phyloP scores from a whole-genome alignment of 2,113 vertebrate species.

The Ceyx melanurus region DNA sequence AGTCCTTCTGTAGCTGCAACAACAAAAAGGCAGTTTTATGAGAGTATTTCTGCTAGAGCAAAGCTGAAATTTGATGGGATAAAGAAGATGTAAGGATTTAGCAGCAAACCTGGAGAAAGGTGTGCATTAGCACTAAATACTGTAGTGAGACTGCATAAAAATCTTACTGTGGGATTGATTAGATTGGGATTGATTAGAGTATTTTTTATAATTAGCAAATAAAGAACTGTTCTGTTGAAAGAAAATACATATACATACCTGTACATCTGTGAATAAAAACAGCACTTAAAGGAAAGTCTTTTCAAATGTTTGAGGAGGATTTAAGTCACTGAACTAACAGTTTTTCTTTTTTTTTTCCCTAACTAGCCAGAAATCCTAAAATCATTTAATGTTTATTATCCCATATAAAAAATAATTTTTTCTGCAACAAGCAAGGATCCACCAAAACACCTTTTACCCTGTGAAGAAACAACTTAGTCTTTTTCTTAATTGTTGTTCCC shows the following conservation, averaged over 20 bases:
- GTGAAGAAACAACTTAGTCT: not conserved
- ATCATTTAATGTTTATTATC: not conserved
- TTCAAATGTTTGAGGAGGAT: not conserved
- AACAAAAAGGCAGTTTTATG: not conserved
- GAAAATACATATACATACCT: not conserved
- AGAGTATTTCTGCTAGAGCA: not conserved
- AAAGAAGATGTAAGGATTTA: not conserved
- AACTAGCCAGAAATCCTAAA: not conserved
- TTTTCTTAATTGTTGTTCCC: not conserved
- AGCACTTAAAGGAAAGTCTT: not conserved
- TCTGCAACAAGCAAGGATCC: not conserved
- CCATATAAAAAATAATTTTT: not conserved
- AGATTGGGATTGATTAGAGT: not conserved
- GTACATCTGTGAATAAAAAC: not conserved
- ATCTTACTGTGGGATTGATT: not conserved
- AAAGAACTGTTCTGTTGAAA: not conserved
- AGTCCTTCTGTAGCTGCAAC: not conserved
- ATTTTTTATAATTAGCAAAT: not conserved
- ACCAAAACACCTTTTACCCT: not conserved
- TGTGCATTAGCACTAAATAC: accelerated
- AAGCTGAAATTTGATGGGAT: not conserved
- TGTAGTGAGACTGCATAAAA: not conserved
- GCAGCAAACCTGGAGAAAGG: not conserved
- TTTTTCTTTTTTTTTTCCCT: not conserved
- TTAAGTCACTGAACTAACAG: not conserved